A percentile compares a stretch with the other conserved stretches of the same genome.
Conservation (phyloP, 2,797 vertebrate genomes). For the Hafferia zeledoni region DNA sequence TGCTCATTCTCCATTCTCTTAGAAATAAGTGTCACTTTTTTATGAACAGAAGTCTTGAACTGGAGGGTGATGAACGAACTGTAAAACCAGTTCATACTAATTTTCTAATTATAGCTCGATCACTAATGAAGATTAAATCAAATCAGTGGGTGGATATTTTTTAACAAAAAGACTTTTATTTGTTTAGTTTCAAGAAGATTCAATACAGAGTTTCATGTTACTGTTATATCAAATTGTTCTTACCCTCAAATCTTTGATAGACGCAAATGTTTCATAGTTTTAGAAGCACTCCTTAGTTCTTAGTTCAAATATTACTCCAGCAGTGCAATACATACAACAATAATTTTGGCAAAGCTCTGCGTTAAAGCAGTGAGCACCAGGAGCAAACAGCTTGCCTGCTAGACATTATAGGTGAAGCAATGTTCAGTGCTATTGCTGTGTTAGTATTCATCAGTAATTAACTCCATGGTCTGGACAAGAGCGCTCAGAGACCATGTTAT, state of each 20-base stretch:
- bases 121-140: neutral
- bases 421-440: neutral
- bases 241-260: neutral
- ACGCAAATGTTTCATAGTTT: neutral
- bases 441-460: neutral
- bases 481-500: neutral
- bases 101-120: neutral
- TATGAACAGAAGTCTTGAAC: neutral
- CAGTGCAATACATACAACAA: neutral
- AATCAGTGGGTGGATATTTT: neutral
- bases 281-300: neutral
- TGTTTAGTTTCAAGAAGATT: neutral
- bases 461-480: neutral
- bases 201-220: neutral
- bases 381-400: neutral
- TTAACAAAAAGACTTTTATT: neutral
- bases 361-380: neutral
- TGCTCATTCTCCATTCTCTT: neutral
- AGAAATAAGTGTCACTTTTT: neutral
- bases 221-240: neutral
- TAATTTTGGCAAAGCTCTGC: neutral
- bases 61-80: neutral
- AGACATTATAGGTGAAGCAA: neutral
- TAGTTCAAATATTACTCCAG: fast-evolving
- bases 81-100: neutral